Conservation (phyloP, 2,888 invertebrate genomes). For the Chrysotoxum bicinctum region DNA sequence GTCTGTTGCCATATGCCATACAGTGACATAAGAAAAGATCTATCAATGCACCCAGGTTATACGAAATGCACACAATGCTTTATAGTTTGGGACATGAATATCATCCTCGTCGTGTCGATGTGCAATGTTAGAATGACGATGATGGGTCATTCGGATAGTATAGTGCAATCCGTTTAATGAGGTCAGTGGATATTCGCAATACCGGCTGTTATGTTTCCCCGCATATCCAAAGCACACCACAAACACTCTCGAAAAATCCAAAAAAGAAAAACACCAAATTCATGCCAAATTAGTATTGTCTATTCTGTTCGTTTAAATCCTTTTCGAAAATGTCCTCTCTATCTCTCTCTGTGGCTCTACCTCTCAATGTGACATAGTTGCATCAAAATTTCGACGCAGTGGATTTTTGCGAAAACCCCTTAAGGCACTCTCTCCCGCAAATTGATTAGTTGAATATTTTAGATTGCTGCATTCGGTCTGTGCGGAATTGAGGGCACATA, state of each 20-base stretch:
- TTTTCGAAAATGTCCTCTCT: background rate
- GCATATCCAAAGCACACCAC: slow-evolving; percentile 32
- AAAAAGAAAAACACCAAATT: slow-evolving; percentile 25
- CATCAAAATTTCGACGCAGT: slow-evolving; percentile 71
- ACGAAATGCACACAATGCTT: background rate
- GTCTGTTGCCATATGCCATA: background rate
- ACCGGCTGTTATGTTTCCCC: background rate
- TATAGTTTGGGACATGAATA: background rate
- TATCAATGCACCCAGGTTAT: slow-evolving; percentile 20
- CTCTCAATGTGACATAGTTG: slow-evolving; percentile 50
- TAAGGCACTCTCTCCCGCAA: slow-evolving; percentile 50
- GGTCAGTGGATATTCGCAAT: slow-evolving; percentile 49
- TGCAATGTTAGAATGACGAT: slow-evolving; percentile 27
- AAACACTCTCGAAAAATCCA: background rate
- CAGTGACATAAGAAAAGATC: slow-evolving; percentile 23
- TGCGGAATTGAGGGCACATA: slow-evolving; percentile 1
- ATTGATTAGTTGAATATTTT: slow-evolving; percentile 73
- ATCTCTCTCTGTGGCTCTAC: too few relatives aligned
- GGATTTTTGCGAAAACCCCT: slow-evolving; percentile 51
- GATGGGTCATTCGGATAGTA: slow-evolving; percentile 43
- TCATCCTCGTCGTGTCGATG: slow-evolving; percentile 11
- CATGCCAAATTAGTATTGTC: slow-evolving; percentile 64
- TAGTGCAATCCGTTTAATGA: slow-evolving; percentile 41
- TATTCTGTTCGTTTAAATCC: slow-evolving; percentile 3
- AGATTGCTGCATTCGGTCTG: slow-evolving; percentile 51